A percentile compares a stretch with the other conserved stretches of the same genome.
phyloP scores from a whole-genome alignment of 1,140 invertebrate genomes.

The roundworm (Caenorhabditis elegans) region WBcel235 BX284606.5:14580001-14580500 shows the following conservation, averaged over 20 bases:
- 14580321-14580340: slow-evolving; percentile 29
- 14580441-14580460: not conserved
- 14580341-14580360: not conserved
- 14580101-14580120: not conserved
- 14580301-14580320: slow-evolving; percentile 40
- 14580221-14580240: slow-evolving; percentile 43
- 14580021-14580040: too few species aligned
- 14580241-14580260: slow-evolving; percentile 23
- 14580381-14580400: not conserved
- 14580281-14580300: not conserved
- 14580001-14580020: not conserved
- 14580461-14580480: not conserved
- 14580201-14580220: slow-evolving; percentile 65
- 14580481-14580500: not conserved
- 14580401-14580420: not conserved
- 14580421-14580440: slow-evolving; percentile 2
- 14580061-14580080: not conserved
- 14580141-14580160: not conserved
- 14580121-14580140: not conserved
- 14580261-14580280: not conserved
- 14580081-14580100: not conserved
- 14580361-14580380: too few species aligned
- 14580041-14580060: too few species aligned
- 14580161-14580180: slow-evolving; percentile 37
- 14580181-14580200: slow-evolving; percentile 56